Percentiles rank a stretch among this genome's conserved stretches.
Evolutionary conservation across 2,113 vertebrate genomes (phyloP).

Genomic region (Anolis sagrei): DNA sequence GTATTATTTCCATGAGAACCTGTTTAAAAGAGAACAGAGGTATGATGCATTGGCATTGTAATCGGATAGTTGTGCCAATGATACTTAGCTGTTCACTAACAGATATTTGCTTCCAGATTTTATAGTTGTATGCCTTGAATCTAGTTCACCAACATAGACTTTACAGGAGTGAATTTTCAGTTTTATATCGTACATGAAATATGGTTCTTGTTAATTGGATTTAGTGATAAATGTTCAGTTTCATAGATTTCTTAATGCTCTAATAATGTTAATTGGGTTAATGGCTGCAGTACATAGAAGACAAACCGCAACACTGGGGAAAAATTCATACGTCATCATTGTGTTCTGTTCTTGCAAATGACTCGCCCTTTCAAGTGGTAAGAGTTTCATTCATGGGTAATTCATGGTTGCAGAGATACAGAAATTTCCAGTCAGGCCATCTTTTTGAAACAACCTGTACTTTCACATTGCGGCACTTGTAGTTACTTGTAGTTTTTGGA

Average conservation of each 20-base stretch:
- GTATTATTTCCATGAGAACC: constrained; percentile 17
- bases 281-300: background rate
- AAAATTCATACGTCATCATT: background rate
- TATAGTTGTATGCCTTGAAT: background rate
- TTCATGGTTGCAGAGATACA: too few relatives aligned
- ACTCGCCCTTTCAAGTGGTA: too few relatives aligned
- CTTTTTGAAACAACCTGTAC: constrained; percentile 4
- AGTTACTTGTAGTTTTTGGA: background rate
- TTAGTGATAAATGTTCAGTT: background rate
- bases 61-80: background rate
- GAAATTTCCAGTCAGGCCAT: too few relatives aligned
- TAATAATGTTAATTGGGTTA: background rate
- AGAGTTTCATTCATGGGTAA: too few relatives aligned
- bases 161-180: constrained; percentile 19
- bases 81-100: constrained; percentile 15
- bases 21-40: background rate
- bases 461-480: constrained; percentile 8
- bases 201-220: background rate
- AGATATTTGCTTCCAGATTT: constrained; percentile 3
- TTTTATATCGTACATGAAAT: background rate
- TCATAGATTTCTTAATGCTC: constrained; percentile 1
- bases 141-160: background rate
- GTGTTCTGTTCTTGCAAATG: too few relatives aligned
- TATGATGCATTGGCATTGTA: background rate
- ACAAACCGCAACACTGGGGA: background rate